Percentiles rank a stretch among this genome's conserved stretches.
Conservation (phyloP, 2,888 invertebrate species). For the Dioctria linearis region DNA sequence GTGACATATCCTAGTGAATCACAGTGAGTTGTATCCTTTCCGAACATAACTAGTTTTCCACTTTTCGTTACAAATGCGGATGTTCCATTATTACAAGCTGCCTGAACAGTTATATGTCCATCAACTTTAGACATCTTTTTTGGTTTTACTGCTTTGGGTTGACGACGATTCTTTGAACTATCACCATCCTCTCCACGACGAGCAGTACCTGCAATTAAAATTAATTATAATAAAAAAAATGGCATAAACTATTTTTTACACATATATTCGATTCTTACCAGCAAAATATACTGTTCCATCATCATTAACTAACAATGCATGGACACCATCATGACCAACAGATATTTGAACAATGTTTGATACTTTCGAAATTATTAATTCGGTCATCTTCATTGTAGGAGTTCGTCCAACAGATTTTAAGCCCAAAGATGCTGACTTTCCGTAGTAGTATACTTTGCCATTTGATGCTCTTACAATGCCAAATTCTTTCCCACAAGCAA, state of each 20-base stretch:
- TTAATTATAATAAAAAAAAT: slow-evolving; percentile 11
- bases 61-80: slow-evolving; percentile 93
- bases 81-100: slow-evolving; percentile 95
- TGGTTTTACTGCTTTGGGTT: slow-evolving; percentile 92
- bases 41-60: slow-evolving; percentile 93
- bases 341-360: slow-evolving; percentile 84
- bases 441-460: slow-evolving; percentile 91
- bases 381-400: slow-evolving; percentile 71
- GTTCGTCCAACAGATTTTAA: slow-evolving; percentile 76
- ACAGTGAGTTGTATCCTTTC: slow-evolving; percentile 91
- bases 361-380: slow-evolving; percentile 78
- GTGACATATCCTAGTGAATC: slow-evolving; percentile 83
- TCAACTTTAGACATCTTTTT: slow-evolving; percentile 94
- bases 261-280: slow-evolving; percentile 64
- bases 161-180: slow-evolving; percentile 82
- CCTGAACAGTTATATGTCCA: slow-evolving; percentile 84
- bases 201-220: slow-evolving; percentile 81
- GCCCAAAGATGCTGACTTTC: slow-evolving; percentile 88
- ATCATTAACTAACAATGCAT: slow-evolving; percentile 91
- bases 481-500: slow-evolving; percentile 93
- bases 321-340: slow-evolving; percentile 94
- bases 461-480: slow-evolving; percentile 86
- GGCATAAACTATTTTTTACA: not conserved
- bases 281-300: slow-evolving; percentile 92
- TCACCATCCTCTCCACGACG: slow-evolving; percentile 96